Conservation (phyloP, 2,888 invertebrate genomes). For the Sinhomidia bicolor region DNA sequence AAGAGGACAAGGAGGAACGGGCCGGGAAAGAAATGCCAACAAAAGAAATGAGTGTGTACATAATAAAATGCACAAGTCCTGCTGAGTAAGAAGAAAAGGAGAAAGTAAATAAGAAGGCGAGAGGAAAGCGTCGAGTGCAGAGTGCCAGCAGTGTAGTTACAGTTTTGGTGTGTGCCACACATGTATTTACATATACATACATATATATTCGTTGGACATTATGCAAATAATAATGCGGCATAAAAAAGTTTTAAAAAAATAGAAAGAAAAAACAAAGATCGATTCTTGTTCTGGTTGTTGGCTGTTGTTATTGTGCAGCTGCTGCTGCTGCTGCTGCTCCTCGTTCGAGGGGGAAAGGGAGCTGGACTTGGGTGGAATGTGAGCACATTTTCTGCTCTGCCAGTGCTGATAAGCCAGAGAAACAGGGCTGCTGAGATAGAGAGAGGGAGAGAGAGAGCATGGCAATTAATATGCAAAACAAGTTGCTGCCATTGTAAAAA, state of each 20-base stretch:
- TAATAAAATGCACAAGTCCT: not conserved
- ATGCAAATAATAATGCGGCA: not conserved
- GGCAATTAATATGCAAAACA: constrained; percentile 50
- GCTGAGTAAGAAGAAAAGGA: not conserved
- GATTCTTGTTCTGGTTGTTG: not conserved
- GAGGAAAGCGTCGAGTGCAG: not conserved
- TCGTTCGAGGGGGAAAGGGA: too few relatives aligned
- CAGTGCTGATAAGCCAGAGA: too few relatives aligned
- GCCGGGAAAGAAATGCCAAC: not conserved
- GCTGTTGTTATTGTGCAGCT: not conserved
- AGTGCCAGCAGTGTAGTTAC: too few relatives aligned
- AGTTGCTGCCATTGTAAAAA: not conserved
- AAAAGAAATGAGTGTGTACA: not conserved
- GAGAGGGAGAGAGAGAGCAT: not conserved
- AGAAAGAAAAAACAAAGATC: not conserved
- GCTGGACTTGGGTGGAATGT: too few relatives aligned
- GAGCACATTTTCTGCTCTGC: too few relatives aligned
- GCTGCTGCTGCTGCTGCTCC: not conserved
- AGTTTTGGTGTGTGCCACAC: too few relatives aligned
- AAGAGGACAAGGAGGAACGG: not conserved
- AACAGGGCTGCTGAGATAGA: not conserved
- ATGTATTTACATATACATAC: not conserved
- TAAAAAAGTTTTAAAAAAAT: not conserved
- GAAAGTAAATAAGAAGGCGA: not conserved
- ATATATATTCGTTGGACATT: not conserved